Base-by-base conservation (phyloP, 2,888 invertebrate species). In the Chydorus sphaericus region DNA sequence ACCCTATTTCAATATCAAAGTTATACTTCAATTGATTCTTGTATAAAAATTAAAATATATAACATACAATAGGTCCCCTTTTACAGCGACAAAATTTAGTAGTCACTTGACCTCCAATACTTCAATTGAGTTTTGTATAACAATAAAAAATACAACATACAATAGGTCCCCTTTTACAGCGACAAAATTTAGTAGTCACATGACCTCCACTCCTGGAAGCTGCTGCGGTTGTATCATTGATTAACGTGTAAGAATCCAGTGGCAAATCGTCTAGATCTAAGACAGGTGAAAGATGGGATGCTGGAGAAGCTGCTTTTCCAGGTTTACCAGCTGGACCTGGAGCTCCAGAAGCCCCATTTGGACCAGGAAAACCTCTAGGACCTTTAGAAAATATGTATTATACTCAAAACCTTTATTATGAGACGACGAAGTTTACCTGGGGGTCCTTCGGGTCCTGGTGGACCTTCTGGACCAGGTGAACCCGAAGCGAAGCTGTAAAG, bases 161-260 rank as follows among this genome's bases (percentile, higher is more conserved):
- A 66, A 80, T 73, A 1, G 80, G 76, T 7, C 81, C 82, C 62
- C 81, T 70, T 66, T 80, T 80, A 63, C 82, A 82, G 48, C 76
- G 71, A 62, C 81, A 81, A 63, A 75, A 78, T 58, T 63, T 60
- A 33, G 53, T 51, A 55, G 51, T 23, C 14, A 59, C 55, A 8
- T 49, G 55, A 16, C 44, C 55, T 23, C 57, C 30, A 18, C 16
- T 36, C 10, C 5, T 37, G 57, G 29, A 57, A 10, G 18, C 18
- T 16, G 26, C 29, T 11, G 50, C 18, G n/a, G 20, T 38, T 38
- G 30, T 49, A n/a, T n/a, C 29, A 8, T 23, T 48, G 33, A 57
- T 39, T 8, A 54, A 14, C 33, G 57, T 57, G 20, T 57, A 58
- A 8, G 48, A 54, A 56, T 56, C 55, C 6, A 58, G 30, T 10